Conservation (phyloP, 2,888 invertebrate species). For the Troilus luridus region DNA sequence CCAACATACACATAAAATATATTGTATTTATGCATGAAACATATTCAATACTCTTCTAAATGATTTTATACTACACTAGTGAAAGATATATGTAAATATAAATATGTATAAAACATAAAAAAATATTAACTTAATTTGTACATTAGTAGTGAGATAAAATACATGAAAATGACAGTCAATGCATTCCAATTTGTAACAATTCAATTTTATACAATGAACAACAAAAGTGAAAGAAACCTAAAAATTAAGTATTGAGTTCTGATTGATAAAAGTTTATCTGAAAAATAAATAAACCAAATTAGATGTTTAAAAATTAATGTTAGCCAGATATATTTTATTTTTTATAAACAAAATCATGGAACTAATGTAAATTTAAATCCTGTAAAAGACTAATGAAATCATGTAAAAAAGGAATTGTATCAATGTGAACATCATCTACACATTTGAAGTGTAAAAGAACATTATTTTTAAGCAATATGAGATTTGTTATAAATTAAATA, state of each 20-base stretch:
- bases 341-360: background rate
- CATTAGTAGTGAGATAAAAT: background rate
- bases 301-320: background rate
- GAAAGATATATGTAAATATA: background rate
- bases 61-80: background rate
- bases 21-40: background rate
- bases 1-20: background rate
- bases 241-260: background rate
- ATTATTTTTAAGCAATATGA: background rate
- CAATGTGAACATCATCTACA: background rate
- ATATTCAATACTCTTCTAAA: background rate
- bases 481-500: background rate
- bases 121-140: conserved; percentile 13
- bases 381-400: background rate
- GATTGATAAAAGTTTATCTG: background rate
- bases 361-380: background rate
- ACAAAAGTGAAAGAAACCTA: background rate
- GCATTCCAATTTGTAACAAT: background rate
- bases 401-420: background rate
- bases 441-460: background rate
- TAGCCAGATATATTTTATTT: background rate
- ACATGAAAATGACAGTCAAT: background rate
- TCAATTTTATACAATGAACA: background rate
- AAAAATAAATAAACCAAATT: conserved; percentile 20
- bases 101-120: background rate